Base-by-base conservation (phyloP, 2,888 invertebrate genomes). In the Encarsia formosa region DNA sequence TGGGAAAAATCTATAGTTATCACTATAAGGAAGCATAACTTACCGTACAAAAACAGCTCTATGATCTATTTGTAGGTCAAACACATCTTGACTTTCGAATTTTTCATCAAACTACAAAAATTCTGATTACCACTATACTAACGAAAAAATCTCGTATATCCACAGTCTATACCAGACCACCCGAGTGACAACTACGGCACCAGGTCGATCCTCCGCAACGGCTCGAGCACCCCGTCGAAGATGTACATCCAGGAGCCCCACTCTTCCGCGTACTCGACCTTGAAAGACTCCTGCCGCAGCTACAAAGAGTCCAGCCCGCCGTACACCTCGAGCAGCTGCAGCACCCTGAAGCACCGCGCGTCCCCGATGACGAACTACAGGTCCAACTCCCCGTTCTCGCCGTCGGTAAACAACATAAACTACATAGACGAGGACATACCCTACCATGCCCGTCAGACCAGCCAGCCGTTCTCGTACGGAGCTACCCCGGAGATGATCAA, bases 401-500 rank as follows among this genome's bases (percentile, higher is more conserved):
- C 68, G 8, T 63, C 67, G 4, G 59, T 48, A 63, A 68, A 69
- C 56, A 78, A 78, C 67, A 78, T 78, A 65, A 78, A 74, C 69
- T 77, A 75, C 71, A 80, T 78, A 61, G 78, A 79, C 61, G 79
- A 79, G 59, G 81, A 84, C 73, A 90, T 91, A 73, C 92, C 93
- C 63, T 93, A 93, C 77, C 92, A 93, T 85, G 91, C 92, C 68
- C 82, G 92, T 67, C 85, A 88, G 64, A 88, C 91, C 75, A 88
- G 89, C 65, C 84, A 88, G 65, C 93, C 93, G 57, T 92, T 92
- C 77, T 88, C 89, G 52, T 93, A 93, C 82, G 90, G 90, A 51
- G 85, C 82, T 57, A 82, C 84, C 55, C 75, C 79, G 64, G 81
- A 80, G 68, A 85, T 85, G 85, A 79, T 86, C 65, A 85, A 83